phyloP scores from a whole-genome alignment of 2,113 vertebrate species.

The Coryphaenoides rupestris region DNA sequence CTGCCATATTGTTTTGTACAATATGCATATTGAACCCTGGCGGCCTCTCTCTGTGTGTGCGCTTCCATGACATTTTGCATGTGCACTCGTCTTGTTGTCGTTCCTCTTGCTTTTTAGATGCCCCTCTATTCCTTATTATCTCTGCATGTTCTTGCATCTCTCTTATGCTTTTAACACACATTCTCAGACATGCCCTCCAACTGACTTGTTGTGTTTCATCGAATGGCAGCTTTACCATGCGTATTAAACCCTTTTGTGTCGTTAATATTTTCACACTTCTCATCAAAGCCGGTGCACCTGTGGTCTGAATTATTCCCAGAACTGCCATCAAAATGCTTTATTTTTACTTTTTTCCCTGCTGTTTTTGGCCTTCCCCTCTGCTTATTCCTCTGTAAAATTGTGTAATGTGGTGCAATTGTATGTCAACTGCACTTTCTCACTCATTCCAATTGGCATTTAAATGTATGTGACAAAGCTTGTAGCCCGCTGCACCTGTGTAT shows the following conservation, averaged over 20 bases:
- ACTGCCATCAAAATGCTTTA: not conserved
- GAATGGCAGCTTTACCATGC: slow-evolving; percentile 13
- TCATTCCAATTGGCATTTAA: slow-evolving; percentile 17
- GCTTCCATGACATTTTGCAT: no score
- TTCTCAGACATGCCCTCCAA: slow-evolving; percentile 13
- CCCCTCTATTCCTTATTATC: slow-evolving; percentile 19
- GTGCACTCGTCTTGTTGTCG: no score
- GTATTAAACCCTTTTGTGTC: not conserved
- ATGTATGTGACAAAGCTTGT: not conserved
- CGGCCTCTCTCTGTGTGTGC: no score
- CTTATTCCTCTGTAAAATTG: no score
- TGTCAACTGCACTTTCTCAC: not conserved
- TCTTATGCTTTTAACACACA: slow-evolving; percentile 9
- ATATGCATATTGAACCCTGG: no score
- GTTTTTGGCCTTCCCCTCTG: slow-evolving; percentile 26
- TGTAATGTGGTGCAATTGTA: not conserved
- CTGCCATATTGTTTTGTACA: not conserved
- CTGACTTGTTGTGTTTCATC: slow-evolving; percentile 12
- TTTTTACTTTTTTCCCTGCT: slow-evolving; percentile 17
- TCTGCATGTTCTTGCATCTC: slow-evolving; percentile 34
- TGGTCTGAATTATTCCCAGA: no score
- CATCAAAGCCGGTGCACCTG: no score
- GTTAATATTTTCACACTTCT: no score
- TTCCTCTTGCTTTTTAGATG: not conserved
- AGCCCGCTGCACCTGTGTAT: not conserved